Conservation (phyloP, 1,140 invertebrate species). For the Euglossa dilemma region DNA sequence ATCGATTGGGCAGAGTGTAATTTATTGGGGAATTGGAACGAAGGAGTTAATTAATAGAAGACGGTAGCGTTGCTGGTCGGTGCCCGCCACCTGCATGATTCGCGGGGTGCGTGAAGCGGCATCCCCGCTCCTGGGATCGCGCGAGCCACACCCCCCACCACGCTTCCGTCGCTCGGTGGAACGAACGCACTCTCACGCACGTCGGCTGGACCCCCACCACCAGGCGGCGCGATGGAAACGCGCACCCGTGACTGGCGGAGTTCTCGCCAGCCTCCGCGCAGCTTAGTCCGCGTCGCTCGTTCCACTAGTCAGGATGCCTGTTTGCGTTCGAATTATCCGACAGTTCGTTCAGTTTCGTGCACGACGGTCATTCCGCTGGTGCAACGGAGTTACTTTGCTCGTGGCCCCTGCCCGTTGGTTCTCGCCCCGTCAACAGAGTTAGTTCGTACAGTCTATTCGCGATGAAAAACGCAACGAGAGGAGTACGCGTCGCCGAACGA, state of each 20-base stretch:
- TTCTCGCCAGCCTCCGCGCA: conserved; percentile 68
- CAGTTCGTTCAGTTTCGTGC: not conserved
- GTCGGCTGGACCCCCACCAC: conserved; percentile 20
- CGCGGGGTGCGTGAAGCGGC: conserved; percentile 52
- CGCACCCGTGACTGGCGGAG: conserved; percentile 59
- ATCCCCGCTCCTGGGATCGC: conserved; percentile 54
- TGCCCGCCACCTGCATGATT: conserved; percentile 61
- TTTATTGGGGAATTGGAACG: not conserved
- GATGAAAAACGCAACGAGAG: not conserved
- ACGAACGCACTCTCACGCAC: conserved; percentile 43
- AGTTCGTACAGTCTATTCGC: not conserved
- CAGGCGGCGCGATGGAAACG: conserved; percentile 28
- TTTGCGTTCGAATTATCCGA: not conserved
- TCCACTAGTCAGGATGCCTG: conserved; percentile 57
- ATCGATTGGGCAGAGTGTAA: not conserved
- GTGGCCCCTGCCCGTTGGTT: no score
- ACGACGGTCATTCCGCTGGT: conserved; percentile 13
- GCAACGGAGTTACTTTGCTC: not conserved
- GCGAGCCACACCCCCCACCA: conserved; percentile 19
- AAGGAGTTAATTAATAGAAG: conserved; percentile 29
- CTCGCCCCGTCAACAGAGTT: not conserved
- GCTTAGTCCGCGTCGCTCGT: conserved; percentile 77
- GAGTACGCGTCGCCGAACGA: not conserved
- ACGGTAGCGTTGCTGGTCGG: conserved; percentile 36
- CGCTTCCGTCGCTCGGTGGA: conserved; percentile 32